Percentiles rank a stretch among this genome's conserved stretches.
Conservation (phyloP, 1,140 invertebrate genomes). For the Magallana ariakensis region DNA sequence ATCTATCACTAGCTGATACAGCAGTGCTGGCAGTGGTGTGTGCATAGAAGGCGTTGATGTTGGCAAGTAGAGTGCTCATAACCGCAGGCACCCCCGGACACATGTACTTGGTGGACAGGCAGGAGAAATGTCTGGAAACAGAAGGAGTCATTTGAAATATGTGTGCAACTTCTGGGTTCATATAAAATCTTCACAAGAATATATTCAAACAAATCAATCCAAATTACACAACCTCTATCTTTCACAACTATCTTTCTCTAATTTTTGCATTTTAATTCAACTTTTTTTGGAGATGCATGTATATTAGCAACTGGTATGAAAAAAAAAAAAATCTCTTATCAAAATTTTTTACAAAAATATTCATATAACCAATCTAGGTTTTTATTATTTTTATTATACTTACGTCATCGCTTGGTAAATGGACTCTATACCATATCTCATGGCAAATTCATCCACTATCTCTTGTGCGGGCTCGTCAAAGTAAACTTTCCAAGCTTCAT, state of each 20-base stretch:
- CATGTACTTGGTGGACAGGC: conserved; percentile 99
- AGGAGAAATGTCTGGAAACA: conserved; percentile 95
- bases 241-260: too few species aligned
- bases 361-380: too few species aligned
- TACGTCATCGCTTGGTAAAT: conserved; percentile 99
- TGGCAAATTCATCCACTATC: conserved; percentile 99
- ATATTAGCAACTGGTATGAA: too few species aligned
- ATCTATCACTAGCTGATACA: conserved; percentile 98
- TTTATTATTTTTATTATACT: conserved; percentile 78
- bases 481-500: conserved; percentile 99
- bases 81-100: conserved; percentile 99
- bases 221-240: too few species aligned
- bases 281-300: too few species aligned
- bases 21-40: conserved; percentile 97
- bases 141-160: too few species aligned
- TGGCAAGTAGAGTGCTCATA: conserved; percentile 98
- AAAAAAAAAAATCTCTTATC: too few species aligned
- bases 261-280: too few species aligned
- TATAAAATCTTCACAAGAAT: too few species aligned
- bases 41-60: conserved; percentile 99
- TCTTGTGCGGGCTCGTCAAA: conserved; percentile 99
- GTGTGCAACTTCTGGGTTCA: too few species aligned
- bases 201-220: too few species aligned
- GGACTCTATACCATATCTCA: conserved; percentile 99
- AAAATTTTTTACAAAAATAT: too few species aligned